Percentiles rank a stretch among this genome's conserved stretches.
Evolutionary conservation across 2,797 vertebrate species (phyloP).

Genomic region (Gymnoscopelus microlampas): DNA sequence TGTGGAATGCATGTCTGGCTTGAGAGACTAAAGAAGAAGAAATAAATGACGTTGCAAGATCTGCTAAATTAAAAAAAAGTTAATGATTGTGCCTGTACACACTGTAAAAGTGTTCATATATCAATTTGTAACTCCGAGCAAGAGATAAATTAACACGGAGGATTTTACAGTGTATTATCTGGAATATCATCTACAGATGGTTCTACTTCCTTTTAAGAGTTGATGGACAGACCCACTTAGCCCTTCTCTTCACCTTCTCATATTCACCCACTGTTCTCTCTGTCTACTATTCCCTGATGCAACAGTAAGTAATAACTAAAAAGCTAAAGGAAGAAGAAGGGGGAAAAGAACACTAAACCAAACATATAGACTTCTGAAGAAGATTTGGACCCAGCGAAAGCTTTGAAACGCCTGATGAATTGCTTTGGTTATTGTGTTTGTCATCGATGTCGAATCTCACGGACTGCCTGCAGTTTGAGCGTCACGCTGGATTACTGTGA

Average conservation of each 20-base stretch:
- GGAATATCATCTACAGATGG: background rate
- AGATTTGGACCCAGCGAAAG: background rate
- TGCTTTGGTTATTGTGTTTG: background rate
- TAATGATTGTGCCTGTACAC: too few relatives aligned
- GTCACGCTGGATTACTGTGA: background rate
- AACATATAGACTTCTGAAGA: background rate
- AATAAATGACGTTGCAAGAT: background rate
- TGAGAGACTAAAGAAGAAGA: constrained; percentile 4
- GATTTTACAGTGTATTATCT: background rate
- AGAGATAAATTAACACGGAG: too few relatives aligned
- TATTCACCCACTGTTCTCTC: background rate
- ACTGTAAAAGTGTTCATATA: too few relatives aligned
- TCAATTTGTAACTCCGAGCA: too few relatives aligned
- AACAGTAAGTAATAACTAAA: background rate
- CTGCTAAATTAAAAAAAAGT: background rate
- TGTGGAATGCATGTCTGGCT: too few relatives aligned
- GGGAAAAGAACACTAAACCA: background rate
- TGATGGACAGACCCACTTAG: background rate
- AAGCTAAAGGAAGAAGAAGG: background rate
- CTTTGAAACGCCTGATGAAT: background rate
- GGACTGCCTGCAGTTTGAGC: background rate
- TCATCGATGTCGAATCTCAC: background rate
- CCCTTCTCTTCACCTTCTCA: background rate
- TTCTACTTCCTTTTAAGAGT: background rate
- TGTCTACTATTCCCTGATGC: background rate